Base-by-base conservation (phyloP, 1,140 invertebrate genomes). In the Temnothorax curvispinosus region DNA sequence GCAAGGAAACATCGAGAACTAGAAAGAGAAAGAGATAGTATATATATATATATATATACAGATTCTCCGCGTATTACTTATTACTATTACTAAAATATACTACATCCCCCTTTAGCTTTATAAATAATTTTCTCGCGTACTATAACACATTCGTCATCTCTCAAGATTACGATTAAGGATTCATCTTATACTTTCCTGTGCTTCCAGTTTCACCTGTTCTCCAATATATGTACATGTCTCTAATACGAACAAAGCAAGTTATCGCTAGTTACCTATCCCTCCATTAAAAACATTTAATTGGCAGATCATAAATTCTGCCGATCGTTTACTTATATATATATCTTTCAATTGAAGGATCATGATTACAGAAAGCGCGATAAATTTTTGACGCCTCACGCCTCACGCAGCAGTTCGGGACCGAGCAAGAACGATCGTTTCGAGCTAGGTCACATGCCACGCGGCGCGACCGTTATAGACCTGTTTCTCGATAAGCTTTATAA, bases 351-450 rank as follows among this genome's bases (percentile, higher is more conserved):
- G 0, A 27, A 27, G 27, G 54, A 74, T 82, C 13, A 50, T n/a
- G 41, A 58, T n/a, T 65, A 38, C n/a, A 15, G 15, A 27, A 47
- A 0, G 2, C 41, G 35, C 18, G 67, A 44, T 60, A 50, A 84
- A 75, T 75, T 62, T 62, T 27, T 15, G 13, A 62, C 27, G 27
- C 27, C 27, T 27, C 27, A 1, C 27, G 18, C 32, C 7, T 58
- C 15, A 50, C 7, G 44, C 80, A 62, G 80, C 69, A 47, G 52
- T 18, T 60, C 13, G 35, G 54, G 47, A 69, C 47, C 27, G 32
- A 47, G 38, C 80, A 32, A 72, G 52, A 74, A 82, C 67, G 80
- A 75, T 82, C 80, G 41, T 84, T 75, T 41, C 69, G 80, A 56
- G 54, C 41, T 82, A 74, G 80, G 80, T 84, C 69, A 74, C 44